Evolutionary conservation across 2,113 vertebrate genomes (phyloP), one percentile per base, ranked within the genome.

Genomic region (Regulus satrapa): DNA sequence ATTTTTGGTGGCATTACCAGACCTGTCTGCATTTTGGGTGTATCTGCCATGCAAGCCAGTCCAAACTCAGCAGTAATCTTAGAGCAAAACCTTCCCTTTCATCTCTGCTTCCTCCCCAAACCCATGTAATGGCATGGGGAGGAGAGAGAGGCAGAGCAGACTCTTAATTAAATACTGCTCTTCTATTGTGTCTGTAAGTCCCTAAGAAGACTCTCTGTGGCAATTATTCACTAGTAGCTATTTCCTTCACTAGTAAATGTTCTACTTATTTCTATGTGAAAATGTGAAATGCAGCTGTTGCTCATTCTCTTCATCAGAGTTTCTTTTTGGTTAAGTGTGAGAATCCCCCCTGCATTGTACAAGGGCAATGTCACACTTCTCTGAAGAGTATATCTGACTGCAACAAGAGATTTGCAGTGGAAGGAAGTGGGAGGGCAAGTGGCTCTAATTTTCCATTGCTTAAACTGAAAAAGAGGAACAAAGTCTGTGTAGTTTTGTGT

Each of bases 381-480:
- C 71, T 67, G 81, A 29, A 66, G 87, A 40, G 8, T 4, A 0
- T 18, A 14, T 31, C 0, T 4, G 38, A 28, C 59, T 72, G 45
- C 73, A 62, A 88, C 89, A 84, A n/a, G 55, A 89, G 76, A 45
- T 52, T 81, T 82, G 75, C 68, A 43, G 59, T 85, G 74, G 67
- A 18, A 69, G 87, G 87, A 66, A 92, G 67, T 73, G 64, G 48
- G 87, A 85, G 74, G 43, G 78, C 69, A 58, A 59, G 94, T 7
- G 43, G 48, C 74, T 89, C 73, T 96, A 5, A 94, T 91, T 97
- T 98, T 98, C 98, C 98, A 97, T 79, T 97, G 92, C 46, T 82
- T 75, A 80, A 90, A 63, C 51, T 0, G 0, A 96, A 90, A 98
- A 98, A 96, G 95, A 96, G 97, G 98, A 98, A 98, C 95, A 7